phyloP scores from a whole-genome alignment of 2,797 vertebrate species.

The Rhabdomys pumilio region DNA sequence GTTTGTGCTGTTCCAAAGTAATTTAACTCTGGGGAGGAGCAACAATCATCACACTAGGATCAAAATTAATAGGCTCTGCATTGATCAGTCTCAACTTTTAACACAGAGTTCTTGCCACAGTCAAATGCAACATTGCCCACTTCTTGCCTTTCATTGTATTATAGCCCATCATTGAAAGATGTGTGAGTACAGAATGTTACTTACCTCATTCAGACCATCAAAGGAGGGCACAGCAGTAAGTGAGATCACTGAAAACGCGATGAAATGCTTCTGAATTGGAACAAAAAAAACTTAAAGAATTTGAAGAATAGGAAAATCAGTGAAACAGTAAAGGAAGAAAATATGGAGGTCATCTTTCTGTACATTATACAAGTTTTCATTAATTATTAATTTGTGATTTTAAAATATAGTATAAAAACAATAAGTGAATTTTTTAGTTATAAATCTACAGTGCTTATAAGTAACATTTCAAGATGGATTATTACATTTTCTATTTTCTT shows the following conservation, averaged over 20 bases:
- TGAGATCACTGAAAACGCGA: conserved; percentile 63
- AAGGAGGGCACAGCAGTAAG: conserved; percentile 8
- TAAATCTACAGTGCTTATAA: not conserved
- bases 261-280: not conserved
- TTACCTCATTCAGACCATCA: conserved; percentile 80
- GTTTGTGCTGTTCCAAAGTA: conserved; percentile 87
- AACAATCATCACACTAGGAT: conserved; percentile 83
- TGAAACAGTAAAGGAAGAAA: not conserved
- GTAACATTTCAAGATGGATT: not conserved
- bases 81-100: conserved; percentile 87
- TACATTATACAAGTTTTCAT: conserved; percentile 26
- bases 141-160: conserved; percentile 87
- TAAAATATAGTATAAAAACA: not conserved
- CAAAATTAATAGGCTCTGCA: conserved; percentile 88
- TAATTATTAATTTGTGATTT: conserved; percentile 8
- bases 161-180: conserved; percentile 79
- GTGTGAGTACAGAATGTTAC: conserved; percentile 76
- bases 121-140: conserved; percentile 86
- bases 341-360: not conserved
- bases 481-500: not conserved
- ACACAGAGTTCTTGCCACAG: conserved; percentile 81
- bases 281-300: conserved; percentile 11
- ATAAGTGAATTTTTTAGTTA: not conserved
- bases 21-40: conserved; percentile 87
- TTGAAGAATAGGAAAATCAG: not conserved